phyloP scores from a whole-genome alignment of 2,888 invertebrate species.

The Augochlorella aurata region DNA sequence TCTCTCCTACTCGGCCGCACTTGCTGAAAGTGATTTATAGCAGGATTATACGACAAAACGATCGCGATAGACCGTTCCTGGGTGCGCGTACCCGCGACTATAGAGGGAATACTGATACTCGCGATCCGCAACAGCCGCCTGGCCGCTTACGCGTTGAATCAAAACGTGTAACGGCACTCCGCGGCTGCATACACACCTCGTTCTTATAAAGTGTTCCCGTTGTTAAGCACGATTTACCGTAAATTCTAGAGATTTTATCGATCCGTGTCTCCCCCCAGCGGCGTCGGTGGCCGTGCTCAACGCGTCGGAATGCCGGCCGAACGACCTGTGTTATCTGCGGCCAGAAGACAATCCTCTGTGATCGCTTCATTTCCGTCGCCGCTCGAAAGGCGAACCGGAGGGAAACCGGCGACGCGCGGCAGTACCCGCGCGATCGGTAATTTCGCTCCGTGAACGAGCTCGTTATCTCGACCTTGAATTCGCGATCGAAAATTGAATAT shows the following conservation, averaged over 20 bases:
- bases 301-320: conserved; percentile 50
- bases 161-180: conserved; percentile 57
- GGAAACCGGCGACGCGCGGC: no score
- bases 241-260: conserved; percentile 61
- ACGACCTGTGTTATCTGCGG: not conserved
- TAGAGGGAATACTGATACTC: conserved; percentile 20
- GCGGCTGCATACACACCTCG: conserved; percentile 24
- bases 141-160: conserved; percentile 42
- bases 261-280: conserved; percentile 38
- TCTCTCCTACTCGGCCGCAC: not conserved
- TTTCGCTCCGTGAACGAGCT: conserved; percentile 9
- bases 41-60: conserved; percentile 34
- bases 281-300: conserved; percentile 24
- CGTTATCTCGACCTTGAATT: conserved; percentile 47
- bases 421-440: not conserved
- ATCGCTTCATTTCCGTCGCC: conserved; percentile 30
- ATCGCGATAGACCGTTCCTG: conserved; percentile 15
- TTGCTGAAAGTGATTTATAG: conserved; percentile 34
- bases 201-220: conserved; percentile 54
- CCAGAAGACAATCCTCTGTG: conserved; percentile 32
- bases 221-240: conserved; percentile 61
- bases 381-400: not conserved
- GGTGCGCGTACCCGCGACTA: conserved; percentile 12
- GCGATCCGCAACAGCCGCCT: conserved; percentile 10
- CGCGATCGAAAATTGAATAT: conserved; percentile 43